Base-by-base conservation (phyloP, 2,797 vertebrate genomes). In the Cephalopachus bancanus region DNA sequence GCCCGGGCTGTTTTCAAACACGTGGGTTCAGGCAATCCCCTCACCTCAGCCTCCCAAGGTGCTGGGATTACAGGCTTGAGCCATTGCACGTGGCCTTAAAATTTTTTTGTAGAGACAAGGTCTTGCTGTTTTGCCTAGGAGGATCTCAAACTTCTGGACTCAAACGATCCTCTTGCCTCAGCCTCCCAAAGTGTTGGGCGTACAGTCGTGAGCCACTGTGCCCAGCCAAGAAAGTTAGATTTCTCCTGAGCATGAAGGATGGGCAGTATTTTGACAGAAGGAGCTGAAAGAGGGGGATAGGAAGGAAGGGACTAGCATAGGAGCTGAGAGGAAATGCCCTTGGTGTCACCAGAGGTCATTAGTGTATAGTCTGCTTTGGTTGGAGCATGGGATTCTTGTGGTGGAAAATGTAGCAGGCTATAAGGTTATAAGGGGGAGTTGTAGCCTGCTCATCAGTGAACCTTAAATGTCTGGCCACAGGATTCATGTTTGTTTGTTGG, bases 251-350 rank as follows among this genome's bases (percentile, higher is more conserved):
- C 64, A 1, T 30, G 62, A 92, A 93, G 69, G 62, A 59, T 75
- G 59, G 57, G 24, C 20, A 37, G 49, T 96, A 53, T 95, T 95
- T 95, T 64, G 59, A 85, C 19, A 90, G 71, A 75, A 96, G 55
- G 72, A 74, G 6, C 44, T 81, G 20, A 81, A 53, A 81, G n/a
- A 6, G 24, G 14, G 26, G 74, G 30, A 64, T 9, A 59, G 33
- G 67, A 80, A 88, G 60, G 69, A 44, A 64, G 20, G 15, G 49
- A 69, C 49, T 51, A 57, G 44, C 55, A 30, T 12, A 78, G 89
- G 76, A 74, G 81, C 65, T 62, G 55, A 84, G 89, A 83, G 64
- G 44, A 92, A 86, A 69, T 33, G 14, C 33, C 83, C 16, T 49
- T 33, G 33, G 62, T 91, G 17, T 83, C 79, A 60, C 14, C 19